Evolutionary conservation across 1,140 invertebrate genomes (phyloP).

Genomic region (Marisa cornuarietis): DNA sequence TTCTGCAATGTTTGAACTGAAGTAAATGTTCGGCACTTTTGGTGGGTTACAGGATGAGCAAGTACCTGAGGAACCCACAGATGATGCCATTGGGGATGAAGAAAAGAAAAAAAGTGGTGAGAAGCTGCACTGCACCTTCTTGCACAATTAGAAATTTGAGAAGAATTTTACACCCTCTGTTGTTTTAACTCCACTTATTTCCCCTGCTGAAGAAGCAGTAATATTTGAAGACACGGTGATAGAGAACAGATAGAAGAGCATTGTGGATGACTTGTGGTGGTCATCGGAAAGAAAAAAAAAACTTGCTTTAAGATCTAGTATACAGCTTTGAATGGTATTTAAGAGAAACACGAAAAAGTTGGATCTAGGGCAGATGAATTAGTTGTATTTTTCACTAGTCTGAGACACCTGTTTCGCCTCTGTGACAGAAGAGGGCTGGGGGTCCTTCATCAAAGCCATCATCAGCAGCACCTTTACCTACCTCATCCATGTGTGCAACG

Average conservation of each 20-base stretch:
- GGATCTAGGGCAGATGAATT: not conserved
- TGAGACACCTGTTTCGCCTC: not conserved
- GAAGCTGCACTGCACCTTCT: no score
- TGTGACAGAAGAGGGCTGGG: constrained; percentile 1
- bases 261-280: no score
- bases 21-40: not conserved
- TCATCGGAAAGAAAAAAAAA: not conserved
- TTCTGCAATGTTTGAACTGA: no score
- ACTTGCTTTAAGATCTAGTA: no score
- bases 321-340: not conserved
- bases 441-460: constrained; percentile 73
- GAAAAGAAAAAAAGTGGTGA: not conserved
- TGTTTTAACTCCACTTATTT: no score
- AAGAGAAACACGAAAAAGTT: not conserved
- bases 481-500: constrained; percentile 86
- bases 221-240: no score
- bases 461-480: constrained; percentile 85
- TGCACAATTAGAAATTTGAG: no score
- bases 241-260: no score
- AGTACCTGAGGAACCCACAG: not conserved
- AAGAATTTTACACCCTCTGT: no score
- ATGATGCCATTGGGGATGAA: not conserved
- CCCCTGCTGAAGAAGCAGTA: no score
- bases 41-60: not conserved
- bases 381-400: no score